Conservation (phyloP, 2,888 invertebrate species). For the Invenusta paracnida region DNA sequence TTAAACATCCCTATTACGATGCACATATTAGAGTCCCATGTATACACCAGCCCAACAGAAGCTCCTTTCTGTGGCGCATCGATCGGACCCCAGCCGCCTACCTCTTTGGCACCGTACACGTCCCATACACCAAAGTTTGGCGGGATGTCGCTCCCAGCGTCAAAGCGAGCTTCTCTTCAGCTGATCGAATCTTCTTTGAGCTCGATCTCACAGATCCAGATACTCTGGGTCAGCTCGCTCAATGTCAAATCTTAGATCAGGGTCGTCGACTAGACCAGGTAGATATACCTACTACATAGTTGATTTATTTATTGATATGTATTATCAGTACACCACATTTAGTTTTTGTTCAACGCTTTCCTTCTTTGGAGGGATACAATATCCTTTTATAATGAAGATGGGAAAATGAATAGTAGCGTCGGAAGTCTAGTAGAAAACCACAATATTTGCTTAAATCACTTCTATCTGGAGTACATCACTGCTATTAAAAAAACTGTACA, state of each 20-base stretch:
- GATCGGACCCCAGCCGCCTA: conserved; percentile 52
- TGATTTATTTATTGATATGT: background rate
- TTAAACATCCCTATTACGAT: too few species aligned
- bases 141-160: conserved; percentile 63
- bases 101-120: conserved; percentile 66
- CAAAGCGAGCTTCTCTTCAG: conserved; percentile 62
- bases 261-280: conserved; percentile 51
- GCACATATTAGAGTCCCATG: too few species aligned
- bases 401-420: too few species aligned
- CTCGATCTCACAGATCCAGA: conserved; percentile 63
- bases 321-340: background rate
- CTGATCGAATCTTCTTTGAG: conserved; percentile 64
- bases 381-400: too few species aligned
- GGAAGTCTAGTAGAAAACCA: too few species aligned
- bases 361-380: too few species aligned
- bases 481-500: too few species aligned
- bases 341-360: background rate
- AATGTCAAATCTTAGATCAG: conserved; percentile 62
- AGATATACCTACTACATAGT: too few species aligned
- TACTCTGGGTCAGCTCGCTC: conserved; percentile 61
- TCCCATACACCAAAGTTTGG: conserved; percentile 65
- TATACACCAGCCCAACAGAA: background rate
- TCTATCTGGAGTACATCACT: too few species aligned
- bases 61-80: conserved; percentile 42
- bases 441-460: too few species aligned